Conservation (phyloP, 2,113 vertebrate species). For the Gadus chalcogrammus region DNA sequence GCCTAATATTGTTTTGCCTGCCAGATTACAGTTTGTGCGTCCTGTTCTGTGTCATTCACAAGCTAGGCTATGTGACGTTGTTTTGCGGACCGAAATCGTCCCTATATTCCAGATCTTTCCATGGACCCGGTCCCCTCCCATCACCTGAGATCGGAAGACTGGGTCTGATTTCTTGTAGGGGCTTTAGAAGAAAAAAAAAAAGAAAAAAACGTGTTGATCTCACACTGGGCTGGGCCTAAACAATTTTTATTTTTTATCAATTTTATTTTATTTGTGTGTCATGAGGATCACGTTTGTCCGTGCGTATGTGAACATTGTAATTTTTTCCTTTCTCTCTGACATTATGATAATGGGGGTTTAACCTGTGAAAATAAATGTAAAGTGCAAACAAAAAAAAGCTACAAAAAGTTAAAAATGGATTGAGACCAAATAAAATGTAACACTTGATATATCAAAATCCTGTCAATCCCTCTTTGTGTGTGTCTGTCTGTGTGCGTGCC, state of each 20-base stretch:
- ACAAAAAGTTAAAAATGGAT: slow-evolving; percentile 49
- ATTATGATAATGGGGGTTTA: slow-evolving; percentile 72
- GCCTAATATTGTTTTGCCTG: slow-evolving; percentile 41
- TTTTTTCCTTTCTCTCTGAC: slow-evolving; percentile 48
- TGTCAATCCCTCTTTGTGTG: too few relatives aligned
- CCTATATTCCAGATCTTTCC: too few relatives aligned
- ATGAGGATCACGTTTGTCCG: slow-evolving; percentile 54
- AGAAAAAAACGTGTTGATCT: slow-evolving; percentile 31
- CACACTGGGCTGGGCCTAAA: slow-evolving; percentile 79
- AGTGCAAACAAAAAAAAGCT: slow-evolving; percentile 43
- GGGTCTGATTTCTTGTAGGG: slow-evolving; percentile 11
- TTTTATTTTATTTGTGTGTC: slow-evolving; percentile 34
- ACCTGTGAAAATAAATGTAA: slow-evolving; percentile 68
- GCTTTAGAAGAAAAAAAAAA: slow-evolving; percentile 39
- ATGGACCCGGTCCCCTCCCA: too few relatives aligned
- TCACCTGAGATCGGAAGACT: too few relatives aligned
- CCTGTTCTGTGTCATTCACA: slow-evolving; percentile 33
- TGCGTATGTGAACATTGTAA: slow-evolving; percentile 66
- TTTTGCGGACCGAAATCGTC: too few relatives aligned
- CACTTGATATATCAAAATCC: slow-evolving; percentile 31
- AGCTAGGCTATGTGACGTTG: slow-evolving; percentile 28
- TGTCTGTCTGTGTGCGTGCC: slow-evolving; percentile 7
- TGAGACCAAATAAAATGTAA: slow-evolving; percentile 78
- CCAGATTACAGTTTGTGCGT: slow-evolving; percentile 42
- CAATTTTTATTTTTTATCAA: slow-evolving; percentile 58